These are phyloP conservation scores for Trinorchestia longiramus DNA, from an alignment of 1,140 invertebrate genomes.

Conservation along the genomic window DNA sequence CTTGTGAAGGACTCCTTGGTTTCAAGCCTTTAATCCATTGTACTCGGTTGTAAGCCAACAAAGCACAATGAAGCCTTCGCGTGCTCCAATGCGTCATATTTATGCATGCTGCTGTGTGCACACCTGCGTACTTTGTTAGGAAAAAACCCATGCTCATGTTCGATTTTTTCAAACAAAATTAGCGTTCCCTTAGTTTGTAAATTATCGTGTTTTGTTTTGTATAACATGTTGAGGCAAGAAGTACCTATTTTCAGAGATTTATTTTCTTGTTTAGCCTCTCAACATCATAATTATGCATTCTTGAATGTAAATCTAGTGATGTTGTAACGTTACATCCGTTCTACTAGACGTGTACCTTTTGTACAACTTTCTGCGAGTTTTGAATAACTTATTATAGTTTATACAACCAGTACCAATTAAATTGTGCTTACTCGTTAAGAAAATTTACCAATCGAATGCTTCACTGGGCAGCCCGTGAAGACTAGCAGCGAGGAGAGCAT, in stretches of 20 bases:
- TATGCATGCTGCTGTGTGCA: no score
- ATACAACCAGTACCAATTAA: background rate
- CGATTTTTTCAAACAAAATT: background rate
- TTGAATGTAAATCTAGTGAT: background rate
- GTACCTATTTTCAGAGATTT: no score
- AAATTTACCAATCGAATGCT: background rate
- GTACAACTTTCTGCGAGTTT: background rate
- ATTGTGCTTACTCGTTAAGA: background rate
- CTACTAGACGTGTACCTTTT: background rate
- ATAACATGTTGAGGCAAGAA: background rate
- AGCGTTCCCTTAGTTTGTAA: background rate
- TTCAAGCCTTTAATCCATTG: background rate
- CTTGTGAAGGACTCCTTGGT: background rate
- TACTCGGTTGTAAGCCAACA: no score
- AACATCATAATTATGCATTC: background rate
- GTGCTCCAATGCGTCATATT: no score
- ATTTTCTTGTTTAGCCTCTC: background rate
- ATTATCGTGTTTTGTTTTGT: background rate
- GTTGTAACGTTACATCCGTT: background rate
- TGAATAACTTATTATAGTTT: background rate
- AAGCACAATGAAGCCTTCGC: no score
- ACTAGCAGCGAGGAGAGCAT: slow-evolving; percentile 57
- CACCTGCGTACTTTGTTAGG: no score
- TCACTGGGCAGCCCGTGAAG: slow-evolving; percentile 51
- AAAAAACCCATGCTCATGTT: no score